These are phyloP conservation scores for Aporophyla nigra DNA, from an alignment of 2,888 invertebrate genomes.

Conservation along the genomic window DNA sequence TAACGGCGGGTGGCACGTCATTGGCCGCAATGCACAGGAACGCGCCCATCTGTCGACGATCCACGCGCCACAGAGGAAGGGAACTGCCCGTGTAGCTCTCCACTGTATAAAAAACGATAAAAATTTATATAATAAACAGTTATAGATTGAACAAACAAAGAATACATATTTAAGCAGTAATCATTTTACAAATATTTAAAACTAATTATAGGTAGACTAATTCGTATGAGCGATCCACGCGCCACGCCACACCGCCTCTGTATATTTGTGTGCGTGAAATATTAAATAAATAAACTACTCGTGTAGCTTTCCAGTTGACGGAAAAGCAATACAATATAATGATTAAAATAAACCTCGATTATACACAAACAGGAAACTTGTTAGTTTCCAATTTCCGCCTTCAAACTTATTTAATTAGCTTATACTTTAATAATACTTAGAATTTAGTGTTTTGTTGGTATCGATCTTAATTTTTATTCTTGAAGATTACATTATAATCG, in stretches of 20 bases:
- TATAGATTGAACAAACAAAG: constrained; percentile 82
- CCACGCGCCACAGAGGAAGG: constrained; percentile 93
- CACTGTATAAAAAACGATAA: constrained; percentile 81
- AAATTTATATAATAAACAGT: neutral
- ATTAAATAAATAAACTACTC: too few relatives aligned
- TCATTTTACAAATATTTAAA: neutral
- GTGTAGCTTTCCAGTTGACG: neutral
- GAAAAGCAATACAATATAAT: constrained; percentile 25
- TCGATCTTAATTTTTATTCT: too few relatives aligned
- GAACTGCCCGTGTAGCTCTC: constrained; percentile 94
- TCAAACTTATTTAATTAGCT: neutral
- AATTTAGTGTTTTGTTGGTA: too few relatives aligned
- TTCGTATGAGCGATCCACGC: neutral
- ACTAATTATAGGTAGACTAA: neutral
- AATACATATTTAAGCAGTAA: neutral
- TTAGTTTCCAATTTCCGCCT: neutral
- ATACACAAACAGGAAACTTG: neutral
- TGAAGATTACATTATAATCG: too few relatives aligned
- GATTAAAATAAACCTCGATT: neutral
- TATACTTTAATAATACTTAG: too few relatives aligned
- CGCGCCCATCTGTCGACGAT: constrained; percentile 97
- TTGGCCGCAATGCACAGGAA: constrained; percentile 98
- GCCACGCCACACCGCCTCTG: neutral
- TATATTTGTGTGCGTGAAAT: too few relatives aligned
- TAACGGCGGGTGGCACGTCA: constrained; percentile 97